Evolutionary conservation across 2,888 invertebrate species (phyloP).

Genomic region (Chrysolina oricalcia): DNA sequence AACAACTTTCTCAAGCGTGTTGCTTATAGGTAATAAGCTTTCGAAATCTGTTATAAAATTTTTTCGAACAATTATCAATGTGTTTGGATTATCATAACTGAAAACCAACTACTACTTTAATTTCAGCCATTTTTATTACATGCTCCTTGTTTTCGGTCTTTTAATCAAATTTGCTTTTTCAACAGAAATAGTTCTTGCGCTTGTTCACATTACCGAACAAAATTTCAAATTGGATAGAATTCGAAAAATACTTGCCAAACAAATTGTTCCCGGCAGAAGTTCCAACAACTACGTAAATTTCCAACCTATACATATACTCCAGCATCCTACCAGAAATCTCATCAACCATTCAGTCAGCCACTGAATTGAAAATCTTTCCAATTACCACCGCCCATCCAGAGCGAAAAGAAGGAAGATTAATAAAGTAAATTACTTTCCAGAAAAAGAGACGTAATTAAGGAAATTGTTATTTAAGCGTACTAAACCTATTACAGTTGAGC

Average conservation of each 20-base stretch:
- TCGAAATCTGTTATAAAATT: too few species aligned
- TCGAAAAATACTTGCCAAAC: background rate
- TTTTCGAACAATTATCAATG: too few species aligned
- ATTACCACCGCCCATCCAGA: slow-evolving; percentile 34
- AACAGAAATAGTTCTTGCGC: too few species aligned
- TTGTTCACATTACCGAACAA: background rate
- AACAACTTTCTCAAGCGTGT: too few species aligned
- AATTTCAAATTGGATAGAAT: background rate
- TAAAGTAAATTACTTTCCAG: slow-evolving; percentile 65
- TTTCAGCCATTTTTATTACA: too few species aligned
- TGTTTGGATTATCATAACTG: too few species aligned
- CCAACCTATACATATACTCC: background rate
- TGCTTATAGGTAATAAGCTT: too few species aligned
- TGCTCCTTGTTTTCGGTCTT: too few species aligned
- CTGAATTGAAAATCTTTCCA: slow-evolving; percentile 35
- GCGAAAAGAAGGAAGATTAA: slow-evolving; percentile 55
- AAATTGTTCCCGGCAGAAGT: too few species aligned
- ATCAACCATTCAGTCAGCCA: slow-evolving; percentile 29
- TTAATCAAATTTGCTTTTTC: too few species aligned
- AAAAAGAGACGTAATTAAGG: slow-evolving; percentile 66
- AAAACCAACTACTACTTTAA: too few species aligned
- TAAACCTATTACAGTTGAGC: slow-evolving; percentile 66
- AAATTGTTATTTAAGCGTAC: slow-evolving; percentile 67
- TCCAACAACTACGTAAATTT: background rate
- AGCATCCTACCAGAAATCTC: slow-evolving; percentile 24